Percentiles rank a stretch among this genome's conserved stretches.
Evolutionary conservation across 2,113 vertebrate genomes (phyloP).

Genomic region (Heterotis niloticus): DNA sequence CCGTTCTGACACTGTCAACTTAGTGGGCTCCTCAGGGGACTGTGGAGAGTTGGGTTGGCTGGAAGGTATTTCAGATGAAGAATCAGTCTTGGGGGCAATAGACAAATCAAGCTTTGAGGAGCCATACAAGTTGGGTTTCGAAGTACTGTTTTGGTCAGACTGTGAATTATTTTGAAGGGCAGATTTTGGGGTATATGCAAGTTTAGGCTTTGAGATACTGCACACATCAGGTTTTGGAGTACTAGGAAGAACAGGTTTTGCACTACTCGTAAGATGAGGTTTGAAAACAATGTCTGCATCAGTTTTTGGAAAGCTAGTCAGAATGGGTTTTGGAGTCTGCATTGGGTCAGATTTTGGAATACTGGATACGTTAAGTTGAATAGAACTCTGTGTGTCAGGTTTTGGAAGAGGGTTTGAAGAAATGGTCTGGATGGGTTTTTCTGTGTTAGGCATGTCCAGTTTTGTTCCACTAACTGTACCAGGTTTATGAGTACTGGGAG

Average conservation of each 20-base stretch:
- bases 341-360: slow-evolving; percentile 27
- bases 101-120: background rate
- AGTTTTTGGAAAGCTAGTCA: too few species aligned
- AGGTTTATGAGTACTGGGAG: background rate
- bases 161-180: background rate
- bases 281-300: slow-evolving; percentile 17
- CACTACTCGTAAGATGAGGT: slow-evolving; percentile 10
- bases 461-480: background rate
- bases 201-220: background rate
- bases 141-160: background rate
- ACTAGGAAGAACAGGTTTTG: background rate
- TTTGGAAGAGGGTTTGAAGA: slow-evolving; percentile 16
- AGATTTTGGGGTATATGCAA: background rate
- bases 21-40: background rate
- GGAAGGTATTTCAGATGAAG: background rate
- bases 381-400: slow-evolving; percentile 8
- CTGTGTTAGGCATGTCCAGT: background rate
- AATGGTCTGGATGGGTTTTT: background rate
- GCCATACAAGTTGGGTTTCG: background rate
- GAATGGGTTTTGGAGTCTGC: background rate
- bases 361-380: slow-evolving; percentile 14
- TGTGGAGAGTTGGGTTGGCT: background rate
- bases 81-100: background rate
- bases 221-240: background rate
- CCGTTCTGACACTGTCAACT: background rate